Evolutionary conservation across 2,113 vertebrate genomes (phyloP).

Genomic region (Perca flavescens): DNA sequence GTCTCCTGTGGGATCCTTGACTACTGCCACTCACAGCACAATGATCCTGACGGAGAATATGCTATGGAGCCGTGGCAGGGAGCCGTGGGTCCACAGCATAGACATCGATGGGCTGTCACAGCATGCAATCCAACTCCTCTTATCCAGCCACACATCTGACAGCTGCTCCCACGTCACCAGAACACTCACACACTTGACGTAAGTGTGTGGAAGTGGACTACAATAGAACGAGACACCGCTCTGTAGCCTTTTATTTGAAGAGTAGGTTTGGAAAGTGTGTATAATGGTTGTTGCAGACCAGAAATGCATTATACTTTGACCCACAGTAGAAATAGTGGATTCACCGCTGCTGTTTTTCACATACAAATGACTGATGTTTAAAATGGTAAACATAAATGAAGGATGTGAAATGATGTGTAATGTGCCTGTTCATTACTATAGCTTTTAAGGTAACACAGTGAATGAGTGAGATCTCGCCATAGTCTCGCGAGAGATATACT

Average conservation of each 20-base stretch:
- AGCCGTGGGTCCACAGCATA: conserved; percentile 22
- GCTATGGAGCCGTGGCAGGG: conserved; percentile 18
- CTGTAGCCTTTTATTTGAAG: conserved; percentile 11
- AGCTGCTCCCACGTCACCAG: conserved; percentile 49
- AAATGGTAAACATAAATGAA: neutral
- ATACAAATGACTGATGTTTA: neutral
- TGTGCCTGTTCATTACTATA: no score
- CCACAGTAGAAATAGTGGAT: neutral
- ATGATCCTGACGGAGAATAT: conserved; percentile 34
- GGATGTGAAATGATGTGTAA: no score
- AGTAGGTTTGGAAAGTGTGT: neutral
- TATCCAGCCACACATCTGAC: conserved; percentile 64
- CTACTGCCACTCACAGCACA: conserved; percentile 56
- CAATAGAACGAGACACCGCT: conserved; percentile 1
- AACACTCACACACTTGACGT: conserved; percentile 43
- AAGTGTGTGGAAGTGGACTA: conserved; percentile 16
- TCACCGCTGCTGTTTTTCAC: neutral
- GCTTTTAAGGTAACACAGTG: no score
- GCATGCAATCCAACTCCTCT: conserved; percentile 15
- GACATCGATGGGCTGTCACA: conserved; percentile 57
- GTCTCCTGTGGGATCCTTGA: conserved; percentile 34
- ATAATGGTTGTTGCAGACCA: no score
- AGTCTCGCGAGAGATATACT: no score
- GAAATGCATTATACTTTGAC: neutral
- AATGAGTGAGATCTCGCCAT: no score